Evolutionary conservation across 2,113 vertebrate genomes (phyloP).

Genomic region (Clarias gariepinus): DNA sequence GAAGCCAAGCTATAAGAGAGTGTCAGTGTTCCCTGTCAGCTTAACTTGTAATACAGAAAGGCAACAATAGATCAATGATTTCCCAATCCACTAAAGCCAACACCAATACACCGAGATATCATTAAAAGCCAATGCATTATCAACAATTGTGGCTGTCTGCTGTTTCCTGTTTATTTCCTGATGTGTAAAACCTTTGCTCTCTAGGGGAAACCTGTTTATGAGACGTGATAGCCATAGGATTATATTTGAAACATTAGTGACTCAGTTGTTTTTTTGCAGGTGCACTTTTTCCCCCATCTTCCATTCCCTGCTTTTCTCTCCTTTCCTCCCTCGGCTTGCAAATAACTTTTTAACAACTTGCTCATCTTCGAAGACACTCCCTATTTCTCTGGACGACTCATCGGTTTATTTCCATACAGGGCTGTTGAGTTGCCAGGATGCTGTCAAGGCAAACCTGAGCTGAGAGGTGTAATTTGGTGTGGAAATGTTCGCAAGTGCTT

Average conservation of each 20-base stretch:
- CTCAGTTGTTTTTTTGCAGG: constrained; percentile 19
- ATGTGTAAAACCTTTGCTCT: background rate
- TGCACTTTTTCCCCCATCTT: background rate
- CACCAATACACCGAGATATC: constrained; percentile 2
- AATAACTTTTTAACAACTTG: constrained; percentile 26
- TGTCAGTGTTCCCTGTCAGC: constrained; percentile 28
- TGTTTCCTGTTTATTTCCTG: background rate
- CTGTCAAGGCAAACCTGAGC: constrained; percentile 30
- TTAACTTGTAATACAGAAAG: constrained; percentile 14
- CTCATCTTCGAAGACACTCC: constrained; percentile 4
- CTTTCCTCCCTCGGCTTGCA: constrained; percentile 1
- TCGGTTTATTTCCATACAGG: background rate
- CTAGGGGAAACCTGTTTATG: background rate
- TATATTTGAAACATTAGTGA: constrained; percentile 15
- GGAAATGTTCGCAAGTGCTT: constrained; percentile 14
- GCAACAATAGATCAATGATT: constrained; percentile 36
- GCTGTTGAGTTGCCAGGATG: constrained; percentile 9
- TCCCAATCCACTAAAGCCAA: constrained; percentile 11
- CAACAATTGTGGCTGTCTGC: constrained; percentile 1
- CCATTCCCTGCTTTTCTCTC: background rate
- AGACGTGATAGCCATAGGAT: background rate
- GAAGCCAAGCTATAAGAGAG: background rate
- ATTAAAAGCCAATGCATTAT: constrained; percentile 31
- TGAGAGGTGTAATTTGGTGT: constrained; percentile 20
- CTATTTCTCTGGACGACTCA: constrained; percentile 14